Conservation (phyloP, 2,113 vertebrate species). For the Tragulus kanchil region DNA sequence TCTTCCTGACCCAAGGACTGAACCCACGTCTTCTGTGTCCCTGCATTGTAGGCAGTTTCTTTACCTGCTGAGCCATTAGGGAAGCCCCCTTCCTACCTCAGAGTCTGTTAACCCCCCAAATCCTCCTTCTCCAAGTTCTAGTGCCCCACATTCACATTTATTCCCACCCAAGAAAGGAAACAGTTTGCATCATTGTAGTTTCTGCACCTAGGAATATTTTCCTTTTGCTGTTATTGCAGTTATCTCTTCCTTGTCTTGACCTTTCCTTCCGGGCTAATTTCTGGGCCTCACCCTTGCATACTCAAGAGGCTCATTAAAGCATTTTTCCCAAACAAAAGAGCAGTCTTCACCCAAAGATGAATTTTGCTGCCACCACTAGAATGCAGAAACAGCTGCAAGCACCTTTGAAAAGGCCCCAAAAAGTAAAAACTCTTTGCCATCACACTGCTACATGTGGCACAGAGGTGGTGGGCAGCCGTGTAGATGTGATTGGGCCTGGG, state of each 20-base stretch:
- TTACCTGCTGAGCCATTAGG: background rate
- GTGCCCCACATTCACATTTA: background rate
- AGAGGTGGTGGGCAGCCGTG: background rate
- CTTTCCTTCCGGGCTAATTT: conserved; percentile 34
- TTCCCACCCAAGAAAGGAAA: background rate
- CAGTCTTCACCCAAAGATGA: conserved; percentile 58
- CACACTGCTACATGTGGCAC: background rate
- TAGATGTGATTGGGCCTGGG: background rate
- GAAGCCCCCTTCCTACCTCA: background rate
- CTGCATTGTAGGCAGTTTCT: background rate
- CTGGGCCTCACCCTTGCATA: conserved; percentile 70
- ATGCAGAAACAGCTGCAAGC: conserved; percentile 70
- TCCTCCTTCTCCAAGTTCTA: background rate
- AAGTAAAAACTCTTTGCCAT: background rate
- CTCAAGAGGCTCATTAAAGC: conserved; percentile 63
- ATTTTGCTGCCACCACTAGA: conserved; percentile 65
- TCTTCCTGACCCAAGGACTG: background rate
- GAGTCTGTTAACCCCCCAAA: background rate
- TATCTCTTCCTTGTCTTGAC: background rate
- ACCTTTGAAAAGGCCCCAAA: conserved; percentile 62
- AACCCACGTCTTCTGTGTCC: background rate
- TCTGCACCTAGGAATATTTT: background rate
- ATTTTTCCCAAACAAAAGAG: conserved; percentile 65
- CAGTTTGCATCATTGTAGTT: background rate
- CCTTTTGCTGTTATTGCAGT: background rate